These are phyloP conservation scores for Paramormyrops hopkinsi DNA, from an alignment of 2,797 vertebrate genomes.

Conservation along the genomic window DNA sequence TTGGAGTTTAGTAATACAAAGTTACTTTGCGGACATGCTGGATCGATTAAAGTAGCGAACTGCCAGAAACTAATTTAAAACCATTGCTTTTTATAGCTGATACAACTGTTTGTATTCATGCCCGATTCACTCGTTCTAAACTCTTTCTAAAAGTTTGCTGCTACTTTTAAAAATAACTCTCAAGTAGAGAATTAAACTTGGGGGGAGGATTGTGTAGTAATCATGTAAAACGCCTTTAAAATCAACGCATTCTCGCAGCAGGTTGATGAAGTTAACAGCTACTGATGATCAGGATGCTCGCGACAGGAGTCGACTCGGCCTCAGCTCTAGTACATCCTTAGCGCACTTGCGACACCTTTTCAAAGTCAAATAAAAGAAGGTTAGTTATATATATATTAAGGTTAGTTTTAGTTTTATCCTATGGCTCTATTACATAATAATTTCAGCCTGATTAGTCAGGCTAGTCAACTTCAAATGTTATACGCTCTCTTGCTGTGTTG, in stretches of 20 bases:
- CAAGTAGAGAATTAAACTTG: not conserved
- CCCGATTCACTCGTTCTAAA: not conserved
- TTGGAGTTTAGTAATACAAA: not conserved
- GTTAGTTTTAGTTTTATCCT: not conserved
- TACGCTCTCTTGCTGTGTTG: not conserved
- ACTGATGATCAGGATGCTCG: not conserved
- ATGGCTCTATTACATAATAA: not conserved
- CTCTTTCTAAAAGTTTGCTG: not conserved
- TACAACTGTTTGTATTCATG: not conserved
- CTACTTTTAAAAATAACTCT: not conserved
- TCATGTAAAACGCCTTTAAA: not conserved
- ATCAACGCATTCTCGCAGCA: not conserved
- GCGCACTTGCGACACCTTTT: not conserved
- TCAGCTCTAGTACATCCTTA: not conserved
- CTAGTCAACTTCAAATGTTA: not conserved
- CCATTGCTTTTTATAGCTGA: not conserved
- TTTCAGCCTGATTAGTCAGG: not conserved
- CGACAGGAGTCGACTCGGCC: not conserved
- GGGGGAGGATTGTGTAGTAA: not conserved
- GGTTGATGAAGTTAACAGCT: not conserved
- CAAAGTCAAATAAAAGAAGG: not conserved
- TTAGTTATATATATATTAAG: not conserved
- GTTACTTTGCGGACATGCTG: not conserved
- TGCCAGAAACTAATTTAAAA: not conserved
- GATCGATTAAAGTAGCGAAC: not conserved